Conservation (phyloP, 2,888 invertebrate species). For the Aspidapion aeneum region DNA sequence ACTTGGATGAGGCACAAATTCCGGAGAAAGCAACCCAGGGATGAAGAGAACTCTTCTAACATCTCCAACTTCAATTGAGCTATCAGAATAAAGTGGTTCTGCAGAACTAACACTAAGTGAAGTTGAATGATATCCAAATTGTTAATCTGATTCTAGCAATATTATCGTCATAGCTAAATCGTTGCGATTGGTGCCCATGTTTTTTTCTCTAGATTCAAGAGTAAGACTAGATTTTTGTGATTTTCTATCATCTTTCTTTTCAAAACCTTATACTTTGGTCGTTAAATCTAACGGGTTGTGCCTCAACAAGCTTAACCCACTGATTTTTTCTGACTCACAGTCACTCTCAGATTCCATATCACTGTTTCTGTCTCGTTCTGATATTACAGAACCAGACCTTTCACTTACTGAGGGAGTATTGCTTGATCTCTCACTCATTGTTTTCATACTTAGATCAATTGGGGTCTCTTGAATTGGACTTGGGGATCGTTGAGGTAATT, state of each 20-base stretch:
- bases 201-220: no score
- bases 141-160: slow-evolving; percentile 67
- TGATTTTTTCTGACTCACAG: slow-evolving; percentile 48
- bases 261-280: slow-evolving; percentile 60
- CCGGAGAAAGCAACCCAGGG: slow-evolving; percentile 42
- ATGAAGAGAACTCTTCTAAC: slow-evolving; percentile 47
- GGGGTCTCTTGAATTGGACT: slow-evolving; percentile 66
- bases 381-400: slow-evolving; percentile 36
- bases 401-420: slow-evolving; percentile 42
- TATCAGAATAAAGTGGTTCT: slow-evolving; percentile 79
- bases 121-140: slow-evolving; percentile 59
- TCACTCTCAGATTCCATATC: slow-evolving; percentile 56
- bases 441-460: slow-evolving; percentile 76
- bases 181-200: no score
- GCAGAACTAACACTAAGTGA: slow-evolving; percentile 77
- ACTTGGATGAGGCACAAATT: slow-evolving; percentile 57
- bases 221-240: not conserved
- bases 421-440: slow-evolving; percentile 53
- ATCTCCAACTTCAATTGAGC: slow-evolving; percentile 70
- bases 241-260: not conserved
- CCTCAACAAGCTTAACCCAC: slow-evolving; percentile 46
- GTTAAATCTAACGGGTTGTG: slow-evolving; percentile 61
- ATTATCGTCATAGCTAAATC: no score
- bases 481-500: slow-evolving; percentile 32
- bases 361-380: slow-evolving; percentile 44